Evolutionary conservation across 2,113 vertebrate genomes (phyloP).

Genomic region (Capreolus pygargus): DNA sequence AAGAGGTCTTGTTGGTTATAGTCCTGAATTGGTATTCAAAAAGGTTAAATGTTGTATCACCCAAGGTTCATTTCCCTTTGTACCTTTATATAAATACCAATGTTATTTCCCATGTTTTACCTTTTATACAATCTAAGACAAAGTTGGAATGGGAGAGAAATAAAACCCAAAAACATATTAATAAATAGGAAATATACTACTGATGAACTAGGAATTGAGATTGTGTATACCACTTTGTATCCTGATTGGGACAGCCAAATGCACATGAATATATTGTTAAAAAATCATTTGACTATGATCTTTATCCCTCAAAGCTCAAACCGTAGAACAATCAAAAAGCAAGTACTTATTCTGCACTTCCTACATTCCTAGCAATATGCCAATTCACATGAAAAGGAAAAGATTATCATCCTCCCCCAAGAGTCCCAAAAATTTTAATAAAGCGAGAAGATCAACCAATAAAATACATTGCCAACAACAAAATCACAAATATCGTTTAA

Average conservation of each 20-base stretch:
- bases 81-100: background rate
- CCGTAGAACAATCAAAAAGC: background rate
- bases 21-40: constrained; percentile 11
- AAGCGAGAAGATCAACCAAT: constrained; percentile 24
- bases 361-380: background rate
- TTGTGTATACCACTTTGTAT: background rate
- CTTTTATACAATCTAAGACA: background rate
- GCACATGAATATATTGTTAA: background rate
- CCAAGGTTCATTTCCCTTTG: constrained; percentile 13
- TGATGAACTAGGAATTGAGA: background rate
- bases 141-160: background rate
- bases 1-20: background rate
- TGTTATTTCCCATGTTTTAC: background rate
- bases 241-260: background rate
- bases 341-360: background rate
- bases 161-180: background rate
- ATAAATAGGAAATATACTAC: background rate
- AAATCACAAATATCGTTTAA: background rate
- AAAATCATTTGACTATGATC: background rate
- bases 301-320: background rate
- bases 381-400: background rate
- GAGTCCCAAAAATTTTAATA: background rate
- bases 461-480: background rate
- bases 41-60: background rate
- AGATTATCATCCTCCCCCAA: background rate